Evolutionary conservation across 1,140 invertebrate species (phyloP).

Genomic region (Zaprionus gabonicus): DNA sequence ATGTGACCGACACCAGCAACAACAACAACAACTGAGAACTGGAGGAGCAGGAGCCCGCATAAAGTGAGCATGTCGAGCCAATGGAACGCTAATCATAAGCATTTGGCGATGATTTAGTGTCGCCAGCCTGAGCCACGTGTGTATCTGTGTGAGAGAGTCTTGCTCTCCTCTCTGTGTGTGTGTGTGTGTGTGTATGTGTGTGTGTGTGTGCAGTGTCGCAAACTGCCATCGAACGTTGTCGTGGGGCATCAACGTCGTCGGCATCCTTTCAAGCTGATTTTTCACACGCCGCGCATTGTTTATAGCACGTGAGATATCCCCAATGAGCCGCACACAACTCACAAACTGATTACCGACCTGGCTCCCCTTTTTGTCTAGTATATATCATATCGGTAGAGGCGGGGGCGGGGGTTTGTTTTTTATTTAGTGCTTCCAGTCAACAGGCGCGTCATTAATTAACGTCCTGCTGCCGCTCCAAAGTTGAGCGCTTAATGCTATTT

Average conservation of each 20-base stretch:
- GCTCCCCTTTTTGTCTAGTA: neutral
- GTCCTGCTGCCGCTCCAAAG: slow-evolving; percentile 35
- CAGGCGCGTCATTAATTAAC: slow-evolving; percentile 55
- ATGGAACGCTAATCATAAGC: slow-evolving; percentile 74
- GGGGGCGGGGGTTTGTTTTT: slow-evolving; percentile 22
- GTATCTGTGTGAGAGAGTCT: slow-evolving; percentile 16
- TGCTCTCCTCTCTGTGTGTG: neutral
- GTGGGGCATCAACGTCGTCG: slow-evolving; percentile 32
- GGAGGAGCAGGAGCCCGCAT: slow-evolving; percentile 37
- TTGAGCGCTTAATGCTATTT: slow-evolving; percentile 76
- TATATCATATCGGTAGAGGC: neutral
- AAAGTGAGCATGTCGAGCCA: slow-evolving; percentile 52
- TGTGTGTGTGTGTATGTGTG: neutral
- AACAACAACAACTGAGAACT: neutral
- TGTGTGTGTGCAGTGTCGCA: slow-evolving; percentile 13
- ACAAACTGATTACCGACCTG: slow-evolving; percentile 41
- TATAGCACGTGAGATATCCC: slow-evolving; percentile 55
- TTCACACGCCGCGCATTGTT: slow-evolving; percentile 68
- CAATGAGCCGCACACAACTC: slow-evolving; percentile 55
- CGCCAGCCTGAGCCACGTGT: slow-evolving; percentile 71
- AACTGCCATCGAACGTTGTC: slow-evolving; percentile 28
- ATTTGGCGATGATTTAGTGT: slow-evolving; percentile 78
- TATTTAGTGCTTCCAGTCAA: slow-evolving; percentile 40
- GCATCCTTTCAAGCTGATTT: slow-evolving; percentile 78
- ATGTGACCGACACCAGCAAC: slow-evolving; percentile 55